Evolutionary conservation across 2,888 invertebrate genomes (phyloP).

Genomic region (Drosophila borborema): DNA sequence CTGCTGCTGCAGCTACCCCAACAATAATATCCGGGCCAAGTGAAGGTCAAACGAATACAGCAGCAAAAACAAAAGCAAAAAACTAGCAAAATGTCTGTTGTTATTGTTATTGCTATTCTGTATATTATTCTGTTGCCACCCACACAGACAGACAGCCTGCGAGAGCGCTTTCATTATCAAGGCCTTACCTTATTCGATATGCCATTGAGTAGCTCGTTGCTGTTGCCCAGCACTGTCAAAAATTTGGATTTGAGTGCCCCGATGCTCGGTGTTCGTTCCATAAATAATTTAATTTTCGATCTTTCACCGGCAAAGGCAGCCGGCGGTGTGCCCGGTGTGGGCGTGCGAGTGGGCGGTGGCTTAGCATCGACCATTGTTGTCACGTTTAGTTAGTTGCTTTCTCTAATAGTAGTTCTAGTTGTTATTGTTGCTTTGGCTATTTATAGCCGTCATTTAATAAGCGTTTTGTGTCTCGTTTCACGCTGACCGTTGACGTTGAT

Average conservation of each 20-base stretch:
- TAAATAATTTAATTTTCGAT: conserved; percentile 85
- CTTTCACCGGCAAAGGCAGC: conserved; percentile 83
- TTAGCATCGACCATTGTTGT: conserved; percentile 71
- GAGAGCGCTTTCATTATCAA: conserved; percentile 66
- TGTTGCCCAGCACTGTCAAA: conserved; percentile 86
- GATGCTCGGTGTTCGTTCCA: conserved; percentile 85
- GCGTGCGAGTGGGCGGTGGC: conserved; percentile 60
- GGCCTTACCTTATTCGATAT: conserved; percentile 85
- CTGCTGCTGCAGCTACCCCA: conserved; percentile 6
- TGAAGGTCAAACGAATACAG: conserved; percentile 76
- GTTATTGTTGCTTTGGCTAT: conserved; percentile 18
- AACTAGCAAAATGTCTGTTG: conserved; percentile 61
- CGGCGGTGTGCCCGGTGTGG: conserved; percentile 73
- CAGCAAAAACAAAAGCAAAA: conserved; percentile 41
- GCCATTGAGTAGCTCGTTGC: conserved; percentile 86
- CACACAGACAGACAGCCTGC: not conserved
- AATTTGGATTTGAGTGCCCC: conserved; percentile 85
- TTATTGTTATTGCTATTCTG: conserved; percentile 8
- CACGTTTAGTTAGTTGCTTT: conserved; percentile 9
- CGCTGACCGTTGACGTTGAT: conserved; percentile 22
- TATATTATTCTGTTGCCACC: conserved; percentile 23
- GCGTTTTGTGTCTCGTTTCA: conserved; percentile 31
- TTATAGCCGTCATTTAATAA: conserved; percentile 49
- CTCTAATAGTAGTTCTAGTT: conserved; percentile 8
- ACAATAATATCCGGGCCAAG: conserved; percentile 56